A percentile compares a stretch with the other conserved stretches of the same genome.
Evolutionary conservation across 1,140 invertebrate species (phyloP).

Genomic region (Drosophila gunungcola): DNA sequence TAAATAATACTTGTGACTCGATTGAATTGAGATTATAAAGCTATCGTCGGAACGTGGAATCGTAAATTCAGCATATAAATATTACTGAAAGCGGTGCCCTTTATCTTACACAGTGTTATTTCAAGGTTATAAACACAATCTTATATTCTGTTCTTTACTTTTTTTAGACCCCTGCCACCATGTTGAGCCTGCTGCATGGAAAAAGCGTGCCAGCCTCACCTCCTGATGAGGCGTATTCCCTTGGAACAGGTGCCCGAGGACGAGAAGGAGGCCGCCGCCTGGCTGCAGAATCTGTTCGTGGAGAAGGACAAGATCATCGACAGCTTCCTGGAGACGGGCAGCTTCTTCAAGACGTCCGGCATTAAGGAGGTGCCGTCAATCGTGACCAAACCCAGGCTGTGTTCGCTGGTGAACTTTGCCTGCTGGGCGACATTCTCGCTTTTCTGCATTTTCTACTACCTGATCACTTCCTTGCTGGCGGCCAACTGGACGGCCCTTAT

Average conservation of each 20-base stretch:
- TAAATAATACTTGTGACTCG: background rate
- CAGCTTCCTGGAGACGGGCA: constrained; percentile 92
- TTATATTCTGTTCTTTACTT: constrained; percentile 56
- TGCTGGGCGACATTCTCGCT: constrained; percentile 90
- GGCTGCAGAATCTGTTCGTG: constrained; percentile 89
- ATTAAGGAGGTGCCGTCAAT: constrained; percentile 87
- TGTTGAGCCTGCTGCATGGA: constrained; percentile 93
- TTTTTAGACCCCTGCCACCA: constrained; percentile 88
- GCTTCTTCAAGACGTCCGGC: constrained; percentile 91
- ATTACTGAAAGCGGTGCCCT: background rate
- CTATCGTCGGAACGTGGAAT: background rate
- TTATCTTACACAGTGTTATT: background rate
- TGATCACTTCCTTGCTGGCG: constrained; percentile 89
- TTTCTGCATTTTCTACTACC: constrained; percentile 89
- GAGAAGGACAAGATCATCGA: constrained; percentile 92
- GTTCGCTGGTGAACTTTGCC: constrained; percentile 89
- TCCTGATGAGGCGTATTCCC: constrained; percentile 93
- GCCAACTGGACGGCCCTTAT: constrained; percentile 90
- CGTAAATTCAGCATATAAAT: background rate
- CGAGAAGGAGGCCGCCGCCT: constrained; percentile 91
- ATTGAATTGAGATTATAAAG: background rate
- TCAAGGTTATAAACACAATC: background rate
- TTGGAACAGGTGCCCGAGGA: constrained; percentile 92
- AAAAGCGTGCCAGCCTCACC: constrained; percentile 90
- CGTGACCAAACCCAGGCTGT: constrained; percentile 86